phyloP scores from a whole-genome alignment of 2,797 vertebrate genomes.

The Leptodactylus fallax region DNA sequence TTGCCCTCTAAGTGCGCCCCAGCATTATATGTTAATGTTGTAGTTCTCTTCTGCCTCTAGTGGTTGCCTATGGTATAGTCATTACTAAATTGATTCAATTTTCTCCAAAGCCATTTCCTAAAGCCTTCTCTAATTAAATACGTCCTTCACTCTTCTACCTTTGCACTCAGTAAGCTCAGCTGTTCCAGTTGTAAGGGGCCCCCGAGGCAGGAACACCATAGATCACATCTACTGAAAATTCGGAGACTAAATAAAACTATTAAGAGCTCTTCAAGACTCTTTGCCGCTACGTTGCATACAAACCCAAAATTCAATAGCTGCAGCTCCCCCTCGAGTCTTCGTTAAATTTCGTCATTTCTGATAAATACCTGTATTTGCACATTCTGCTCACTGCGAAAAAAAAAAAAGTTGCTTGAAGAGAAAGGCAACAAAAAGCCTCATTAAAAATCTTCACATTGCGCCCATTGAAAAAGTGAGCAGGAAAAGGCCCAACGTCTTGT shows the following conservation, averaged over 20 bases:
- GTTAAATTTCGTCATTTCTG: background rate
- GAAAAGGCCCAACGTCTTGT: constrained; percentile 11
- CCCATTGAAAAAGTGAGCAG: constrained; percentile 15
- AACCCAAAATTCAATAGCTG: background rate
- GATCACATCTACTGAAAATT: background rate
- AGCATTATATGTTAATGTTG: background rate
- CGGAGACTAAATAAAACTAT: constrained; percentile 4
- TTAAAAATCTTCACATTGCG: constrained; percentile 54
- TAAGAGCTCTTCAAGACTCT: constrained; percentile 1
- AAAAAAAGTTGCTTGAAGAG: constrained; percentile 28
- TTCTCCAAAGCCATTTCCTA: background rate
- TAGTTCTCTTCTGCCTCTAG: background rate
- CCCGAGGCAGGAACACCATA: background rate
- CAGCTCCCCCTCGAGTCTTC: background rate
- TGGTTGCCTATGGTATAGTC: background rate
- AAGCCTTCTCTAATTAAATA: background rate
- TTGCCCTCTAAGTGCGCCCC: too few species aligned
- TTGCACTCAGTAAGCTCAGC: background rate
- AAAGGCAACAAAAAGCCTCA: constrained; percentile 28
- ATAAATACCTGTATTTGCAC: constrained; percentile 23
- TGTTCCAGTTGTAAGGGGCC: background rate
- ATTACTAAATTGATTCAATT: background rate
- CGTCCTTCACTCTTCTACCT: background rate
- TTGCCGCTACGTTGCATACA: background rate
- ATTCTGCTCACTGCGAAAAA: constrained; percentile 14